Percentiles rank a stretch among this genome's conserved stretches.
Evolutionary conservation across 64 coral and sea anemone species (phyloP).

Genomic region (Pocillopora verrucosa): DNA sequence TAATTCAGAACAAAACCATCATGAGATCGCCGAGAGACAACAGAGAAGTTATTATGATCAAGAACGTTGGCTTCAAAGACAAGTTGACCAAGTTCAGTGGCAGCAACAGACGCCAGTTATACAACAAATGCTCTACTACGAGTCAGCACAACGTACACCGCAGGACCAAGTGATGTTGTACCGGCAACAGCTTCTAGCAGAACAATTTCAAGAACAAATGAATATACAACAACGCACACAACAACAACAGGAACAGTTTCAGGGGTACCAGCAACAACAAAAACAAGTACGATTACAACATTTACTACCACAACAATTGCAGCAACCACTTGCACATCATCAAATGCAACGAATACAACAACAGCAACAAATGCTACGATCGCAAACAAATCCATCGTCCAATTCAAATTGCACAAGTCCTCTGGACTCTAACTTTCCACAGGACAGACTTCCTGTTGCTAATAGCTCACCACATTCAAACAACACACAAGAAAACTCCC

Average conservation of each 20-base stretch:
- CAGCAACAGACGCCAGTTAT: background rate
- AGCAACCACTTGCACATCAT: too few species aligned
- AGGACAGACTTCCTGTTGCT: too few species aligned
- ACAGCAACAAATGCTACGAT: too few species aligned
- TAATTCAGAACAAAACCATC: background rate
- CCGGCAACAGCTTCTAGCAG: background rate
- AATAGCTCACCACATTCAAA: too few species aligned
- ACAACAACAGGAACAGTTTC: background rate
- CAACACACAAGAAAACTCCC: background rate
- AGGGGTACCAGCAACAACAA: background rate
- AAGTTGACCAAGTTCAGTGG: constrained; percentile 10
- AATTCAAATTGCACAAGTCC: too few species aligned
- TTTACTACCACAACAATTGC: too few species aligned
- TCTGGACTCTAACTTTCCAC: too few species aligned
- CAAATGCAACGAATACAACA: too few species aligned
- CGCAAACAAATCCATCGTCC: too few species aligned
- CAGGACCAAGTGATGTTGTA: background rate
- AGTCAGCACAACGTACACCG: background rate
- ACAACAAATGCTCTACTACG: background rate
- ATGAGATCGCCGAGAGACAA: background rate
- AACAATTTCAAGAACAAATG: background rate
- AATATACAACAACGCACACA: background rate
- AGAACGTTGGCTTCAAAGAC: background rate
- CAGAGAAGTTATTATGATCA: background rate
- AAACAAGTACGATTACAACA: background rate